Conservation (phyloP, 1,140 invertebrate genomes). For the Panagrolaimus sp. region DNA sequence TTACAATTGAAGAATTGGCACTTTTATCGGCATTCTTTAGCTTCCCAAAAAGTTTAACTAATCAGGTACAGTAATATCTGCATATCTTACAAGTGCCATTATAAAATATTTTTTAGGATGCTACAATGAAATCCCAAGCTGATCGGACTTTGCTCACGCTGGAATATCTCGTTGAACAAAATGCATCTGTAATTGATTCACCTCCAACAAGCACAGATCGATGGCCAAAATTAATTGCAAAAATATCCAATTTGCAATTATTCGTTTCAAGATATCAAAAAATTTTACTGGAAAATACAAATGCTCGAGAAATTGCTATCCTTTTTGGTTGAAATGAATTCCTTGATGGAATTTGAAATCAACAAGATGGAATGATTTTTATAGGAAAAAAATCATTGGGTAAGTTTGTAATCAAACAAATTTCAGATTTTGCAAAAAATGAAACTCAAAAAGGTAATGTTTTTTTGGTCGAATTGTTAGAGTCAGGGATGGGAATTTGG, state of each 20-base stretch:
- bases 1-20: neutral
- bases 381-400: too few relatives aligned
- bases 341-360: too few relatives aligned
- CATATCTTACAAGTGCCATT: neutral
- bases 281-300: neutral
- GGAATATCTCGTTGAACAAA: neutral
- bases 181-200: neutral
- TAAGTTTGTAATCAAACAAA: too few relatives aligned
- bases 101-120: neutral
- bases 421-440: too few relatives aligned
- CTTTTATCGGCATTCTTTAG: neutral
- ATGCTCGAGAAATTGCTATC: neutral
- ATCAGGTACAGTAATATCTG: neutral
- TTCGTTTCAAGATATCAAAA: neutral
- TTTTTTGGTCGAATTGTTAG: too few relatives aligned
- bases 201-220: neutral
- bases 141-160: neutral
- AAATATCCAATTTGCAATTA: neutral
- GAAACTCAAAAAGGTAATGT: too few relatives aligned
- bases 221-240: neutral
- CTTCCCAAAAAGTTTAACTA: neutral
- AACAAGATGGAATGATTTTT: too few relatives aligned
- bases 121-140: neutral
- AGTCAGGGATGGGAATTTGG: too few relatives aligned
- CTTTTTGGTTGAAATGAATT: neutral